phyloP scores from a whole-genome alignment of 2,888 invertebrate species.

The Leptopilina drosophilae region DNA sequence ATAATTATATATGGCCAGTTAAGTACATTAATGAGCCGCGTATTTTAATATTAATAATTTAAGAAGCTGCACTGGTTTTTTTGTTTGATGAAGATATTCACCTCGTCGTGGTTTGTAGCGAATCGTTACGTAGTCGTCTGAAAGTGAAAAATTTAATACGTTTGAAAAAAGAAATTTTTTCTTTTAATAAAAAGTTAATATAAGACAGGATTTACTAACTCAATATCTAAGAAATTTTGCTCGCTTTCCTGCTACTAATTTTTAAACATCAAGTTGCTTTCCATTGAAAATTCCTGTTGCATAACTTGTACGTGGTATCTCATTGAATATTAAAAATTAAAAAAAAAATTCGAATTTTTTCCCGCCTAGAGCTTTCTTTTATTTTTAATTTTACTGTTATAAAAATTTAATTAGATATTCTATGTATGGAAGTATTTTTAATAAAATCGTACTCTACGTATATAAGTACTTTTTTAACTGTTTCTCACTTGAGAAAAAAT shows the following conservation, averaged over 20 bases:
- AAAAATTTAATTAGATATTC: too few relatives aligned
- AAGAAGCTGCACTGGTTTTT: constrained; percentile 56
- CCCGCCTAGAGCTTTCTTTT: not conserved
- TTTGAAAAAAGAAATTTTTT: not conserved
- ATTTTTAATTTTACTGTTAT: too few relatives aligned
- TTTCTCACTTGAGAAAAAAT: too few relatives aligned
- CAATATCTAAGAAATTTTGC: not conserved
- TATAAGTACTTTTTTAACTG: too few relatives aligned
- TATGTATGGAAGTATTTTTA: too few relatives aligned
- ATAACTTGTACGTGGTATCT: too few relatives aligned
- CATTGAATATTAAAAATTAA: not conserved
- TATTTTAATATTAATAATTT: constrained; percentile 51
- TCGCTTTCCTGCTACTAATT: too few relatives aligned
- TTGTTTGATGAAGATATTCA: constrained; percentile 79
- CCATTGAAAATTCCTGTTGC: too few relatives aligned
- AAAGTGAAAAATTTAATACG: constrained; percentile 75
- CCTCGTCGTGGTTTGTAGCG: constrained; percentile 94
- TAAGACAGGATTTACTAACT: too few relatives aligned
- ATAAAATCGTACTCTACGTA: too few relatives aligned
- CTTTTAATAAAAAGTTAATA: too few relatives aligned
- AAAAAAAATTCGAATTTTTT: not conserved
- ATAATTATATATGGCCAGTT: constrained; percentile 51
- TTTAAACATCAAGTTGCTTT: too few relatives aligned
- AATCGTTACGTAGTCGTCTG: constrained; percentile 95
- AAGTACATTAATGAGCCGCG: constrained; percentile 59